phyloP scores from a whole-genome alignment of 2,888 invertebrate genomes.

The Caenorhabditis panamensis region DNA sequence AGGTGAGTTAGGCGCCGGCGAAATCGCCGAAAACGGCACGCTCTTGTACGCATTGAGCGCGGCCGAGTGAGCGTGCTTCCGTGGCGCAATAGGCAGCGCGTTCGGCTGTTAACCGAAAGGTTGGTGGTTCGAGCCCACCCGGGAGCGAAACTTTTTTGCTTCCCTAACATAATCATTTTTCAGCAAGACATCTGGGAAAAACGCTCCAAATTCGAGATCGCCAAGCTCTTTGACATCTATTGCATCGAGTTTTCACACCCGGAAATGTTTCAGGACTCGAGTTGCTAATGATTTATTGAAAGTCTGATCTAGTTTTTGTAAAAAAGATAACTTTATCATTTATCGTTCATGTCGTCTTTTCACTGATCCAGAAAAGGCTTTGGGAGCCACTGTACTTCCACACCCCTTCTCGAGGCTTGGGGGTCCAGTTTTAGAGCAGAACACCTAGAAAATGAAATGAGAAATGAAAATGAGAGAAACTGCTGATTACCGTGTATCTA shows the following conservation, averaged over 20 bases:
- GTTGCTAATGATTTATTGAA: no score
- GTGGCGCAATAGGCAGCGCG: constrained; percentile 86
- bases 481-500: constrained; percentile 48
- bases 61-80: constrained; percentile 53
- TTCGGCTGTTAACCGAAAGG: constrained; percentile 99
- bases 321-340: no score
- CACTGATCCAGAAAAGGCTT: background rate
- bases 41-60: background rate
- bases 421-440: background rate
- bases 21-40: no score
- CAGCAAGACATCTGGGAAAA: constrained; percentile 65
- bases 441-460: no score
- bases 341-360: background rate
- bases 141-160: constrained; percentile 66
- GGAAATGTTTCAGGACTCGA: constrained; percentile 43
- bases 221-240: constrained; percentile 63
- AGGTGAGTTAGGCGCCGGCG: no score
- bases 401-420: background rate
- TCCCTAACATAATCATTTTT: constrained; percentile 16
- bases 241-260: constrained; percentile 60
- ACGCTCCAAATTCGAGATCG: constrained; percentile 61
- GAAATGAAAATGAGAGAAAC: background rate
- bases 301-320: no score
- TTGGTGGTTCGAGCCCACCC: constrained; percentile 91
- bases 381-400: background rate